Evolutionary conservation across 2,888 invertebrate species (phyloP).

Genomic region (Julus scanicus): DNA sequence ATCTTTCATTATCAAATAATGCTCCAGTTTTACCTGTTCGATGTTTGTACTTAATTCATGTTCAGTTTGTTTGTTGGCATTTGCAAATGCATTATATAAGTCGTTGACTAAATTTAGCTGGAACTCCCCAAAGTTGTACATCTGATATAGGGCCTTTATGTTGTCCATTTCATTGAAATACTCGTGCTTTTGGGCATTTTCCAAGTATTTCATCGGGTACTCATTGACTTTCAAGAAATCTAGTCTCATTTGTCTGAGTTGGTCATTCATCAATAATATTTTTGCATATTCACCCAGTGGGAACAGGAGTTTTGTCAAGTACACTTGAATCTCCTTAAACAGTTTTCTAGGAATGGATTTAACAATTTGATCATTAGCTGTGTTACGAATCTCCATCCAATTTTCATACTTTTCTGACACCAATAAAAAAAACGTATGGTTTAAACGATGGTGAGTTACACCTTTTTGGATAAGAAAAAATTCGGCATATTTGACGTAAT

Average conservation of each 20-base stretch:
- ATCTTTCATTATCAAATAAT: neutral
- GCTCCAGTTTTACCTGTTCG: neutral
- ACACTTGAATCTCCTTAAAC: neutral
- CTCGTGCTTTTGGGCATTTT: neutral
- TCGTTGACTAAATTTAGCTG: neutral
- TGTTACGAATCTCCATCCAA: neutral
- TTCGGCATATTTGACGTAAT: neutral
- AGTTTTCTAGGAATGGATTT: neutral
- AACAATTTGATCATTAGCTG: neutral
- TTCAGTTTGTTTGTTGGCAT: neutral
- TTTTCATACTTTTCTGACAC: neutral
- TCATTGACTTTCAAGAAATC: neutral
- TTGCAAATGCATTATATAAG: neutral
- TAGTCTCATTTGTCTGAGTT: neutral
- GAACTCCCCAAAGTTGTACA: neutral
- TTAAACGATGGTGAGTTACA: neutral
- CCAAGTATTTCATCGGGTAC: neutral
- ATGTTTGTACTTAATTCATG: neutral
- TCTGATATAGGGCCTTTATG: neutral
- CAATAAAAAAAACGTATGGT: neutral
- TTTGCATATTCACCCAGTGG: neutral
- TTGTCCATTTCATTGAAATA: neutral
- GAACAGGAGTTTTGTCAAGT: neutral
- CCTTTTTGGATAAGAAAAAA: neutral
- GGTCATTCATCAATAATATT: neutral